Conservation (phyloP, 2,113 vertebrate genomes). For the Upupa epops region DNA sequence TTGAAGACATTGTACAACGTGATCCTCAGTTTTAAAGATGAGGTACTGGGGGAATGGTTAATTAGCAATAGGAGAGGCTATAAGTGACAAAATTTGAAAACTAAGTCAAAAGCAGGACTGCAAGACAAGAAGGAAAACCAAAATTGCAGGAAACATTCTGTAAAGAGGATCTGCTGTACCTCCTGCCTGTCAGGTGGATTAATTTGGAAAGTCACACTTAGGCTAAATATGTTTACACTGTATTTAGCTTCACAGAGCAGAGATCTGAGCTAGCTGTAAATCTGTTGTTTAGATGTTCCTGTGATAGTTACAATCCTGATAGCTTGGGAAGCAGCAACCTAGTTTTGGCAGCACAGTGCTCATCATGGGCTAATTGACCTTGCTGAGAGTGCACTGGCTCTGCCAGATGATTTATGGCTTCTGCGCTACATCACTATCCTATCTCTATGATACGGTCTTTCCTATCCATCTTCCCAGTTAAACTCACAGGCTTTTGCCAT, state of each 20-base stretch:
- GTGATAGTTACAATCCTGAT: neutral
- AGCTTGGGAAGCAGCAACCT: neutral
- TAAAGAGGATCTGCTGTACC: slow-evolving; percentile 5
- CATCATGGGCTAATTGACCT: slow-evolving; percentile 41
- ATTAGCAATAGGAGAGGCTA: neutral
- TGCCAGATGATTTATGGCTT: slow-evolving; percentile 32
- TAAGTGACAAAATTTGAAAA: neutral
- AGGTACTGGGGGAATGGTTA: neutral
- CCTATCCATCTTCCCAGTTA: slow-evolving; percentile 32
- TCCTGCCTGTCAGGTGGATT: slow-evolving; percentile 41
- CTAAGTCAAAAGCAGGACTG: neutral
- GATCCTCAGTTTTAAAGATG: neutral
- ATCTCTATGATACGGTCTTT: neutral
- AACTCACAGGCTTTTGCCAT: neutral
- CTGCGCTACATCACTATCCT: neutral
- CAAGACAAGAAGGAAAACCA: neutral
- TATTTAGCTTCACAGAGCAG: slow-evolving; percentile 10
- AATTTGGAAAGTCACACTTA: slow-evolving; percentile 49
- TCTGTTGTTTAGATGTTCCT: slow-evolving; percentile 35
- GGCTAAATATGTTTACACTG: slow-evolving; percentile 37
- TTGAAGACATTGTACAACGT: neutral
- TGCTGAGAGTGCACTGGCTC: neutral
- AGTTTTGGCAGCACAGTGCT: neutral
- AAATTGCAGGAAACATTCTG: neutral
- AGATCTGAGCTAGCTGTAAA: slow-evolving; percentile 26